These are phyloP conservation scores for Diadegma fenestrale DNA, from an alignment of 2,888 invertebrate species.

Conservation along the genomic window DNA sequence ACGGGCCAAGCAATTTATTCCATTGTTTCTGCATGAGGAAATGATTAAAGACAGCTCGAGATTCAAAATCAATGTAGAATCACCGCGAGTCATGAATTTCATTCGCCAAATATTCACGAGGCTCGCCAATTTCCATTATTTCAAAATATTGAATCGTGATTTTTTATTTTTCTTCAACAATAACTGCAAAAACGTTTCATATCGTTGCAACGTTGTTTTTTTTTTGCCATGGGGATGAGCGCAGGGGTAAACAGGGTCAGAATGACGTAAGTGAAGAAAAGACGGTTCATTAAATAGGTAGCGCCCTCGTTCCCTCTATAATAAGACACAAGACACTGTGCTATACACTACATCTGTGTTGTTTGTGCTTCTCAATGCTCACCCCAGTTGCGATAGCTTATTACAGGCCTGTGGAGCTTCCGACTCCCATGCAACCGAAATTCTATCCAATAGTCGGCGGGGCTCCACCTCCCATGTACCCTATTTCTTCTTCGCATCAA, in stretches of 20 bases:
- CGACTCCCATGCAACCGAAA: slow-evolving; percentile 78
- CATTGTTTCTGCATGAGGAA: background rate
- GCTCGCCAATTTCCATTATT: background rate
- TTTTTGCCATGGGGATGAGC: background rate
- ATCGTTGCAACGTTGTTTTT: background rate
- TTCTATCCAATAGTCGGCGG: slow-evolving; percentile 71
- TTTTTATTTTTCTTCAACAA: background rate
- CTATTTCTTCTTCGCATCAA: slow-evolving; percentile 34
- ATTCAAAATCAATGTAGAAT: background rate
- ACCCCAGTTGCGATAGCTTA: slow-evolving; percentile 77
- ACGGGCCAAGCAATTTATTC: background rate
- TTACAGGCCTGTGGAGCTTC: slow-evolving; percentile 80
- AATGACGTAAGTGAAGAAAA: slow-evolving; percentile 31
- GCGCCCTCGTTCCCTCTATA: slow-evolving; percentile 73
- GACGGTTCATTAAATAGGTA: slow-evolving; percentile 82
- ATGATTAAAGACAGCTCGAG: background rate
- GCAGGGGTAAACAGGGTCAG: slow-evolving; percentile 8
- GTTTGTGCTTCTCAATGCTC: slow-evolving; percentile 49
- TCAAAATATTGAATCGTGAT: background rate
- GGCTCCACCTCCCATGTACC: slow-evolving; percentile 54
- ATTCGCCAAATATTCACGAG: background rate
- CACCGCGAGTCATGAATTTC: background rate
- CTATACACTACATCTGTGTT: slow-evolving; percentile 29
- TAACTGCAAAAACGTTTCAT: background rate
- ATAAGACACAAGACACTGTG: slow-evolving; percentile 74